Conservation (phyloP, 2,113 vertebrate genomes). For the Piaya cayana region DNA sequence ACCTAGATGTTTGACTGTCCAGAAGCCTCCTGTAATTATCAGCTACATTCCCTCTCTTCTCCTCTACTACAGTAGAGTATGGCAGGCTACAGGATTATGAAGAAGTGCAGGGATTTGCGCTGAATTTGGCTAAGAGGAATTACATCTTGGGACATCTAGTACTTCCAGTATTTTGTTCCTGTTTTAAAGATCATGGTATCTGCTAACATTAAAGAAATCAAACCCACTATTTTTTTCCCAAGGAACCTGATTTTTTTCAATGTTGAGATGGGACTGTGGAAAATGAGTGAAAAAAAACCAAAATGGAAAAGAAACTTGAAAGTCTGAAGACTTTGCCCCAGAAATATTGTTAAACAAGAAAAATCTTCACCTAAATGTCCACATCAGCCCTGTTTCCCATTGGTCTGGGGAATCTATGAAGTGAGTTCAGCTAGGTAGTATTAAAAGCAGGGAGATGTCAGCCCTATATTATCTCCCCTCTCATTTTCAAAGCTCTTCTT, state of each 20-base stretch:
- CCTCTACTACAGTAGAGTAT: background rate
- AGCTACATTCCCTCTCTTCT: background rate
- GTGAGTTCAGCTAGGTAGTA: background rate
- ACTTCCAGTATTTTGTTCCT: background rate
- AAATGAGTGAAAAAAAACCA: background rate
- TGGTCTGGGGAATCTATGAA: background rate
- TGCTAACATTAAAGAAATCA: background rate
- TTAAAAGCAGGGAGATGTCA: background rate
- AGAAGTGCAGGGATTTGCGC: background rate
- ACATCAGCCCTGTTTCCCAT: background rate
- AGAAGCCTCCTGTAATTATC: background rate
- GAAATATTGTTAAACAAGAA: background rate
- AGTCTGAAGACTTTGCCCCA: background rate
- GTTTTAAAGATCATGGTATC: background rate
- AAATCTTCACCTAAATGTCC: background rate
- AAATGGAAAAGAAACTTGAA: accelerated
- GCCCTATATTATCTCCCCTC: background rate
- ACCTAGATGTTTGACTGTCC: background rate
- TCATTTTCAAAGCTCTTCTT: background rate
- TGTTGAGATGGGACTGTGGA: background rate
- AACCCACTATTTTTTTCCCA: background rate
- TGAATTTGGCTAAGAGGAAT: background rate
- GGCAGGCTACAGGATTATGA: background rate
- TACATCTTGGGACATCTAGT: background rate
- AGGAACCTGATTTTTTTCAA: background rate